A percentile compares a stretch with the other conserved stretches of the same genome.
These are phyloP conservation scores for Bos javanicus DNA, from an alignment of 2,113 vertebrate genomes.

Conservation along the genomic window DNA sequence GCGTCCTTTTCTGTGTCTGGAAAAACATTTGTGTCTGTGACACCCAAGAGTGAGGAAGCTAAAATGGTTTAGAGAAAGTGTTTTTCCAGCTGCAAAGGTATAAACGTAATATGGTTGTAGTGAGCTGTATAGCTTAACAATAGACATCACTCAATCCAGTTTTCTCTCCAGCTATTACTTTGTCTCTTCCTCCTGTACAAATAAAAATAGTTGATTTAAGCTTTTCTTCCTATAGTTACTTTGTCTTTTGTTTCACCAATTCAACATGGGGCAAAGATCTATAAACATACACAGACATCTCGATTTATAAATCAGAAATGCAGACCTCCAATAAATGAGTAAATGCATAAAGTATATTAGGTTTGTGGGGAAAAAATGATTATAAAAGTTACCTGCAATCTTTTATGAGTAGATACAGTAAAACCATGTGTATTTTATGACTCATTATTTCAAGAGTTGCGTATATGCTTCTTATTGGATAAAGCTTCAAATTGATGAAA, in stretches of 20 bases:
- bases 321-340: background rate
- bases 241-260: background rate
- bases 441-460: background rate
- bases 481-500: background rate
- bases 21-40: background rate
- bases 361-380: background rate
- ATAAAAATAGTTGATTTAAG: background rate
- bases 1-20: background rate
- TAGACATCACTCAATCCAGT: background rate
- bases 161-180: background rate
- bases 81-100: background rate
- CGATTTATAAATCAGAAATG: background rate
- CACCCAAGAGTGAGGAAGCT: background rate
- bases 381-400: background rate
- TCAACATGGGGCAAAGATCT: background rate
- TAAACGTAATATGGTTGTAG: background rate
- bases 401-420: background rate
- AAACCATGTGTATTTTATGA: background rate
- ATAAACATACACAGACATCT: background rate
- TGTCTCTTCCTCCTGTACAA: background rate
- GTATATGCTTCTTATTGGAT: background rate
- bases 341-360: background rate
- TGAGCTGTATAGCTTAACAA: background rate
- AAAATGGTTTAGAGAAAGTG: background rate
- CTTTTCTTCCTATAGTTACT: background rate